phyloP scores from a whole-genome alignment of 2,797 vertebrate genomes.

The Loris lydekkerianus region DNA sequence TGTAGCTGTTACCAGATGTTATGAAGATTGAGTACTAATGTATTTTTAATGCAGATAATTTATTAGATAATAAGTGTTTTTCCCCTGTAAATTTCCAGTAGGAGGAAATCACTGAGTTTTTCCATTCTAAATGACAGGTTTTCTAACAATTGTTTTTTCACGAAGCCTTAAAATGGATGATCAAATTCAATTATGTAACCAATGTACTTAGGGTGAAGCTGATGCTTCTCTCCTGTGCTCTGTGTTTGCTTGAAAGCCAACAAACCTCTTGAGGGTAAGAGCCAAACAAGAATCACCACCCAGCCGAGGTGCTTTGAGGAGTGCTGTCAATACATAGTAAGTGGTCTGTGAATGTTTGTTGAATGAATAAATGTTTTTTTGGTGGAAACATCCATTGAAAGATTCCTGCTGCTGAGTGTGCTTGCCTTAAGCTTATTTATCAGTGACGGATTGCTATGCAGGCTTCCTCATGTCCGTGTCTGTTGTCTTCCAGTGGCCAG shows the following conservation, averaged over 20 bases:
- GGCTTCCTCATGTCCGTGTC: neutral
- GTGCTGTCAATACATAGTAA: neutral
- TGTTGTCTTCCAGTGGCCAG: neutral
- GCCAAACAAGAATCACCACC: neutral
- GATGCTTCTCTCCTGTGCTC: neutral
- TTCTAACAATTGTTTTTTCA: conserved; percentile 71
- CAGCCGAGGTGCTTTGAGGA: neutral
- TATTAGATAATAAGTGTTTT: conserved; percentile 78
- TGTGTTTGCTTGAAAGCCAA: neutral
- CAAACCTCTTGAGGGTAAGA: neutral
- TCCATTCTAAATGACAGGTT: conserved; percentile 80
- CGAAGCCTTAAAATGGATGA: conserved; percentile 67
- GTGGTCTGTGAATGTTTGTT: neutral
- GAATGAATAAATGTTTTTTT: neutral
- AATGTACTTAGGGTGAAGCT: neutral
- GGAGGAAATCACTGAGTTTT: conserved; percentile 72
- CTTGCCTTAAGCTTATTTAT: neutral
- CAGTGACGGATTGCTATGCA: neutral
- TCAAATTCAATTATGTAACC: conserved; percentile 66
- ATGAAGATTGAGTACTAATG: conserved; percentile 81
- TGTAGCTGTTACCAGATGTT: conserved; percentile 78
- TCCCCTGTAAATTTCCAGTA: conserved; percentile 73
- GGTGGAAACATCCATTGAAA: neutral
- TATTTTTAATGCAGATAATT: conserved; percentile 82
- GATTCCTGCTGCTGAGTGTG: neutral